Base-by-base conservation (phyloP, 2,797 vertebrate genomes). In the Malacoraja senta region DNA sequence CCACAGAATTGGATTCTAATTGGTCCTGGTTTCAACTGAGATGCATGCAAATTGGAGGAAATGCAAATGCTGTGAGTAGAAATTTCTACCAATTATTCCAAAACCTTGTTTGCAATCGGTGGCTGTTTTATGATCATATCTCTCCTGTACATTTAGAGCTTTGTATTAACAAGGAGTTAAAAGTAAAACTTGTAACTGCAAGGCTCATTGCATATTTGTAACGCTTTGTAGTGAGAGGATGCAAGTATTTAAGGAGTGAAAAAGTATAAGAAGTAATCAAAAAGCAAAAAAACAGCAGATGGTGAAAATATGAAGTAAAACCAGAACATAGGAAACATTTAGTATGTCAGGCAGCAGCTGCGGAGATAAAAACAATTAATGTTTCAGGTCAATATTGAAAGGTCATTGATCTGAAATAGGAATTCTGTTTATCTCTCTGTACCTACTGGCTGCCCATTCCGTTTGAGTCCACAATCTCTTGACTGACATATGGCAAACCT, bases 1-100 rank as follows among this genome's bases (percentile, higher is more conserved):
- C 98, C 78, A 99, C 98, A 0, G 99, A 99, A 95, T 94, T 99
- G 95, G 99, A 99, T 96, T 99, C 96, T 12, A 99, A 98, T 93
- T 99, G 99, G 99, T 98, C 98, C 0, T 99, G 99, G 99, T 99
- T 97, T 95, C 99, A 99, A 95, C 94, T 99, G 93, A 97, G 99
- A 78, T 99, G 98, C 94, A 99, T 99, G 98, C 99, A 99, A 94
- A 97, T 99, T 1, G 99, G 99, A 94, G 98, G 99, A 93, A 99
- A 99, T 17, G 95, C 97, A 38, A 97, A 94, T 0, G 99, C 98
- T 38, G 98, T 99, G 95, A 95, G 98, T 97, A 92, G 93, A 13
- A 38, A 8, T 61, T 78, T 17, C 21, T 63, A 13, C 29, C 12
- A 92, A 6, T 26, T 1, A 7, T 92, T 92, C 72, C 24, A 92